Evolutionary conservation across 2,113 vertebrate species (phyloP).

Genomic region (Pachypanchax playfairii): DNA sequence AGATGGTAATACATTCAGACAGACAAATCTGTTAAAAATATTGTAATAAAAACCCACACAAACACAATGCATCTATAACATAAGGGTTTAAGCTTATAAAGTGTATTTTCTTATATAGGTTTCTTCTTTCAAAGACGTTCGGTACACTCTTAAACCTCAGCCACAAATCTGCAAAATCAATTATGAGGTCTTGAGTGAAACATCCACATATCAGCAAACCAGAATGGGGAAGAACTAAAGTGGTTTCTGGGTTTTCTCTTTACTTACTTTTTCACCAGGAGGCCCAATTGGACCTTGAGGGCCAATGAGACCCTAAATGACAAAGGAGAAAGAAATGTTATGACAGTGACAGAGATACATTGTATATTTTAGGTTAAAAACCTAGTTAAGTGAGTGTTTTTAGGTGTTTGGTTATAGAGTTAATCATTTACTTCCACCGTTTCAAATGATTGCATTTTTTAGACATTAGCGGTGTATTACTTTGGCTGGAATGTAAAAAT

Average conservation of each 20-base stretch:
- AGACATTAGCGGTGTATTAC: not conserved
- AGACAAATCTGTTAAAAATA: constrained; percentile 5
- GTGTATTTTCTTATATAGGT: constrained; percentile 12
- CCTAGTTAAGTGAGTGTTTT: not conserved
- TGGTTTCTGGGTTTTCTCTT: constrained; percentile 1
- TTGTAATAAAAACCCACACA: constrained; percentile 5
- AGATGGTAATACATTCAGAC: constrained; percentile 39
- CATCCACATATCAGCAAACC: constrained; percentile 48
- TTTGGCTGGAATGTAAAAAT: constrained; percentile 30
- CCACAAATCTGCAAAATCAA: constrained; percentile 69
- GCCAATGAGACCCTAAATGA: constrained; percentile 91
- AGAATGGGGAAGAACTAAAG: constrained; percentile 26
- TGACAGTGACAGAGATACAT: constrained; percentile 3
- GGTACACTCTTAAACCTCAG: constrained; percentile 44
- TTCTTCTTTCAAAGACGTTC: constrained; percentile 22
- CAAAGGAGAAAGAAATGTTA: constrained; percentile 26
- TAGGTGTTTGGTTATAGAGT: too few relatives aligned
- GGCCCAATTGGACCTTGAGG: constrained; percentile 97
- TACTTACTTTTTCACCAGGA: constrained; percentile 97
- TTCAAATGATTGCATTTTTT: not conserved
- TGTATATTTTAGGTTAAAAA: not conserved
- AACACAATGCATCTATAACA: constrained; percentile 9
- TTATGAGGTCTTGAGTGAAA: constrained; percentile 61
- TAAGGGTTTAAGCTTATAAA: constrained; percentile 16
- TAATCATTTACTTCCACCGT: not conserved